A percentile compares a stretch with the other conserved stretches of the same genome.
Conservation (phyloP, 1,140 invertebrate species). For the Heliothis virescens region DNA sequence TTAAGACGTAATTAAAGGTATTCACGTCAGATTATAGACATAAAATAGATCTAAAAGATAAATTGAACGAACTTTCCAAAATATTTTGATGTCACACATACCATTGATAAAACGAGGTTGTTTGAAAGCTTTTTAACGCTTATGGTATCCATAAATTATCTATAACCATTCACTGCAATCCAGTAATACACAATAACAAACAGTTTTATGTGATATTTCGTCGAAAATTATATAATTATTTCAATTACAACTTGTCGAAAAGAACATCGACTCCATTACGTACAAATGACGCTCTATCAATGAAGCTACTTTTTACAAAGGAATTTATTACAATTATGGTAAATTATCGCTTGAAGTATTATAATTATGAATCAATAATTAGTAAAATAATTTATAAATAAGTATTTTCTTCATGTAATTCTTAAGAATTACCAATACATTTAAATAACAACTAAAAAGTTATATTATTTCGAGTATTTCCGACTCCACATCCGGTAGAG, state of each 20-base stretch:
- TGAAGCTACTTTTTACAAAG: slow-evolving; percentile 66
- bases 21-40: slow-evolving; percentile 47
- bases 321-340: slow-evolving; percentile 65
- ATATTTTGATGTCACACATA: slow-evolving; percentile 87
- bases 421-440: not conserved
- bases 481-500: slow-evolving; percentile 64
- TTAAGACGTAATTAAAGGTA: slow-evolving; percentile 33
- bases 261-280: slow-evolving; percentile 85
- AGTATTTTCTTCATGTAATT: not conserved
- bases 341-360: slow-evolving; percentile 20
- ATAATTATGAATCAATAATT: slow-evolving; percentile 41
- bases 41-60: slow-evolving; percentile 54
- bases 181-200: slow-evolving; percentile 63
- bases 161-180: slow-evolving; percentile 69
- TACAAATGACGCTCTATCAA: slow-evolving; percentile 85
- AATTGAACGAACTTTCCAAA: slow-evolving; percentile 84
- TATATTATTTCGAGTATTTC: slow-evolving; percentile 16
- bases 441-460: slow-evolving; percentile 2
- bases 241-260: slow-evolving; percentile 69
- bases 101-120: slow-evolving; percentile 81
- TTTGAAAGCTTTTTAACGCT: slow-evolving; percentile 64
- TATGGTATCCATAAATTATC: slow-evolving; percentile 74
- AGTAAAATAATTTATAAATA: slow-evolving; percentile 8
- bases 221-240: slow-evolving; percentile 64
- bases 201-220: slow-evolving; percentile 74